phyloP scores from a whole-genome alignment of 1,140 invertebrate species.

The Macrobrachium nipponense region DNA sequence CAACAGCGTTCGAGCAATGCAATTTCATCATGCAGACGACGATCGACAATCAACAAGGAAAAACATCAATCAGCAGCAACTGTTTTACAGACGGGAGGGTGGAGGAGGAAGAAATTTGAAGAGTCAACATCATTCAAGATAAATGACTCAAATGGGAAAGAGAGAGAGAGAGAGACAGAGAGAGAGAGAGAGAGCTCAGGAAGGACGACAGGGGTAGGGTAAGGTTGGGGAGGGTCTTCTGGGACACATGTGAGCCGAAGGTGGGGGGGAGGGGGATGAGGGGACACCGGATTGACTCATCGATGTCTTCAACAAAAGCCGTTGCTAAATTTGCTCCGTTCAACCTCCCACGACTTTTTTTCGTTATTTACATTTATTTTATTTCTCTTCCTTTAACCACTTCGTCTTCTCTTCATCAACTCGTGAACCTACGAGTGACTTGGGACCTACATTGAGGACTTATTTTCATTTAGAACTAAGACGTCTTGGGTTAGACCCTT shows the following conservation, averaged over 20 bases:
- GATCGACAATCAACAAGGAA: no score
- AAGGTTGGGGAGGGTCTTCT: background rate
- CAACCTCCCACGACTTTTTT: background rate
- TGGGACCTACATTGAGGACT: no score
- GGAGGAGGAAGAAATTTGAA: background rate
- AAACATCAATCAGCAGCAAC: no score
- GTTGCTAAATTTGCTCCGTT: background rate
- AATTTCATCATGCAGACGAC: no score
- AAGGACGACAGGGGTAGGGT: background rate
- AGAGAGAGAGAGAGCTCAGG: background rate
- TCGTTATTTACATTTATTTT: no score
- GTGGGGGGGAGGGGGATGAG: background rate
- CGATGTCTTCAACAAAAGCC: conserved; percentile 1
- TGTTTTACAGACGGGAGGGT: no score
- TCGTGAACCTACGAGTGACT: no score
- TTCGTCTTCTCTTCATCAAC: no score
- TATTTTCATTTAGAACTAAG: no score
- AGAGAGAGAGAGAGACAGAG: background rate
- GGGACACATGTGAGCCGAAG: background rate
- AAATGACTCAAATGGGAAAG: background rate
- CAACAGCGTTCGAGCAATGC: no score
- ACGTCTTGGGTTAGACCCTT: no score
- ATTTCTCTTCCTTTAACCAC: no score
- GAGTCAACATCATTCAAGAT: background rate
- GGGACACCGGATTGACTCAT: background rate